Evolutionary conservation across 2,113 vertebrate species (phyloP).

Genomic region (Macrotis lagotis): DNA sequence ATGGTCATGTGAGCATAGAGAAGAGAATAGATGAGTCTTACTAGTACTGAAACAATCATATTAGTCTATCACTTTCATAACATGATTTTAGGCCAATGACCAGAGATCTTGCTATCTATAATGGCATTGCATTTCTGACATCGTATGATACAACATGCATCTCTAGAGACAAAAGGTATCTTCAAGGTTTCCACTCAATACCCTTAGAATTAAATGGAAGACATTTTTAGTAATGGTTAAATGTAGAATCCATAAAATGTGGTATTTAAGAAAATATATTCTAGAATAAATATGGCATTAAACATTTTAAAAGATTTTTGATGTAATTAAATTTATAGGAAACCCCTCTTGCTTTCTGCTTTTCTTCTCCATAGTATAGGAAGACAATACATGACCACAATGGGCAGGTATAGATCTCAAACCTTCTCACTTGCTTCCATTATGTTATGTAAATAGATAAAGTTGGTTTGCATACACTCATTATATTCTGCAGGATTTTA

Average conservation of each 20-base stretch:
- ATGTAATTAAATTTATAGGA: neutral
- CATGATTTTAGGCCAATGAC: neutral
- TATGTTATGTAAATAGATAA: neutral
- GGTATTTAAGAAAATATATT: slow-evolving; percentile 22
- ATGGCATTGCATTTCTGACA: neutral
- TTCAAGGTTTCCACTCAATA: neutral
- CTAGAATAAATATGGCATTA: too few relatives aligned
- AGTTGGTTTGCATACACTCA: slow-evolving; percentile 6
- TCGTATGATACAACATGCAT: neutral
- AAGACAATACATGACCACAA: neutral
- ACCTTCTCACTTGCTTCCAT: neutral
- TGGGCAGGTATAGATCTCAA: neutral
- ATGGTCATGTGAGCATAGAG: neutral
- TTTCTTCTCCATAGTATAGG: neutral
- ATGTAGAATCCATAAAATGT: neutral
- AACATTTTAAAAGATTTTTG: slow-evolving; percentile 6
- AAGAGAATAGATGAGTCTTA: neutral
- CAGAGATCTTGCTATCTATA: neutral
- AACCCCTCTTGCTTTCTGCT: slow-evolving; percentile 1
- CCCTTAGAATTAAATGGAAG: neutral
- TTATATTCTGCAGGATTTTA: neutral
- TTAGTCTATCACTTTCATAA: neutral
- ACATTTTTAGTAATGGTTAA: neutral
- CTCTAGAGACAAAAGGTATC: neutral
- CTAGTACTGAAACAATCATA: neutral